Conservation (phyloP, 92 coral and sea anemone genomes). For the Zoanthus sansibaricus region DNA sequence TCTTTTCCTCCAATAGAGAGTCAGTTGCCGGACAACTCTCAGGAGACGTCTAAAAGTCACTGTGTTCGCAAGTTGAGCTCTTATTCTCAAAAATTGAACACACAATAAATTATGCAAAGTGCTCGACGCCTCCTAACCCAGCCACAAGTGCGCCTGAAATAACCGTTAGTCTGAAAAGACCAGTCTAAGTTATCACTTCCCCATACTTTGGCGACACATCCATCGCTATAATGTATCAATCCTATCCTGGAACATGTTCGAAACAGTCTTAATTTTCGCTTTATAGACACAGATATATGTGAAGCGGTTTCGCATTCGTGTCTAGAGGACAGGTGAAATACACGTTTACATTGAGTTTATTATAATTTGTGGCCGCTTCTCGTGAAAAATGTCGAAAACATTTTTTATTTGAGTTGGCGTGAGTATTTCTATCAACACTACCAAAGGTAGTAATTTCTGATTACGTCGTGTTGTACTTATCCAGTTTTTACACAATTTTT, state of each 20-base stretch:
- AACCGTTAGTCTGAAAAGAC: constrained; percentile 22
- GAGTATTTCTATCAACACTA: neutral
- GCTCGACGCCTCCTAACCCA: constrained; percentile 51
- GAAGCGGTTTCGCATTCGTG: constrained; percentile 42
- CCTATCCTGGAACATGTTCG: neutral
- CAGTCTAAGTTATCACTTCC: neutral
- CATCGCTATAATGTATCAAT: neutral
- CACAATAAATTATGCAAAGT: constrained; percentile 75
- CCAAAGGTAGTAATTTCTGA: constrained; percentile 19
- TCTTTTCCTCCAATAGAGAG: neutral
- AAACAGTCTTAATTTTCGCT: constrained; percentile 1
- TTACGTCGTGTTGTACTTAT: constrained; percentile 33
- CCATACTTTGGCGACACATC: neutral
- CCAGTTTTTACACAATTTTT: constrained; percentile 21
- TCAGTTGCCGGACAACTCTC: constrained; percentile 23
- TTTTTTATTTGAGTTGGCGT: constrained; percentile 7
- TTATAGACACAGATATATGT: constrained; percentile 17
- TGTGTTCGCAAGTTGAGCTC: constrained; percentile 46
- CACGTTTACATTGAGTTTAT: constrained; percentile 28
- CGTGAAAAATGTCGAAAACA: constrained; percentile 18
- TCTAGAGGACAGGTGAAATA: constrained; percentile 45
- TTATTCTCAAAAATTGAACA: constrained; percentile 70
- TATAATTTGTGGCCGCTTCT: constrained; percentile 34
- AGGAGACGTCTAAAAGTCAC: constrained; percentile 9
- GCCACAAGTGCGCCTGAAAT: constrained; percentile 31